phyloP scores from a whole-genome alignment of 2,797 vertebrate species.

The Taeniopygia guttata region DNA sequence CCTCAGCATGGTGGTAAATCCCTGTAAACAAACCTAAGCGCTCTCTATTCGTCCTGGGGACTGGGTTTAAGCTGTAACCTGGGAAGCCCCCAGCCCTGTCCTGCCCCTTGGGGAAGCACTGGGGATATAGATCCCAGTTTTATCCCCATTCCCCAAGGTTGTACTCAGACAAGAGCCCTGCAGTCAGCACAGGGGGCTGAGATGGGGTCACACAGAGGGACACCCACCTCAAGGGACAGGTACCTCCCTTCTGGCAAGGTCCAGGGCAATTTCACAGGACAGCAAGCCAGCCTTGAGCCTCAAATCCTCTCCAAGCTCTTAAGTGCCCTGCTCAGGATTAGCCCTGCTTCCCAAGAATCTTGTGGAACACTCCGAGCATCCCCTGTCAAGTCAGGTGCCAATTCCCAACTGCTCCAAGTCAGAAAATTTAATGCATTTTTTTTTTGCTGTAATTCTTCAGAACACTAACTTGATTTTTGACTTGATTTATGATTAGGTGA shows the following conservation, averaged over 20 bases:
- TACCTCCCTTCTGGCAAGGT: background rate
- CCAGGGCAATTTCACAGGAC: background rate
- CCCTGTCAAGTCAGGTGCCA: background rate
- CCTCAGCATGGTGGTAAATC: background rate
- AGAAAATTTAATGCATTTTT: accelerated
- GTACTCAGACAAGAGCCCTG: background rate
- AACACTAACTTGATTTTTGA: background rate
- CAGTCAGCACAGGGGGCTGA: accelerated
- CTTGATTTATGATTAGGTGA: background rate
- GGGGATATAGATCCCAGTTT: accelerated
- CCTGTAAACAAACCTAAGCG: background rate
- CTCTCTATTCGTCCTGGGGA: background rate
- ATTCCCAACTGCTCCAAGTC: accelerated
- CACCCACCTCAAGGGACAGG: background rate
- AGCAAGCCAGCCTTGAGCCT: background rate
- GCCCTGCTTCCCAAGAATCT: background rate
- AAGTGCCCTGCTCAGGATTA: background rate
- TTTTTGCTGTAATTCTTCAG: background rate
- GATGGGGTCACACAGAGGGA: background rate
- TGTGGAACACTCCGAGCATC: accelerated
- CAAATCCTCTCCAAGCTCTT: background rate
- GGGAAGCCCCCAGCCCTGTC: background rate
- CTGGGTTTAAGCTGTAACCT: background rate
- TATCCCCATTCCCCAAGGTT: too few relatives aligned
- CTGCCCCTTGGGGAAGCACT: too few relatives aligned